These are phyloP conservation scores for Arrhamphus sclerolepis DNA, from an alignment of 2,797 vertebrate species.

Conservation along the genomic window DNA sequence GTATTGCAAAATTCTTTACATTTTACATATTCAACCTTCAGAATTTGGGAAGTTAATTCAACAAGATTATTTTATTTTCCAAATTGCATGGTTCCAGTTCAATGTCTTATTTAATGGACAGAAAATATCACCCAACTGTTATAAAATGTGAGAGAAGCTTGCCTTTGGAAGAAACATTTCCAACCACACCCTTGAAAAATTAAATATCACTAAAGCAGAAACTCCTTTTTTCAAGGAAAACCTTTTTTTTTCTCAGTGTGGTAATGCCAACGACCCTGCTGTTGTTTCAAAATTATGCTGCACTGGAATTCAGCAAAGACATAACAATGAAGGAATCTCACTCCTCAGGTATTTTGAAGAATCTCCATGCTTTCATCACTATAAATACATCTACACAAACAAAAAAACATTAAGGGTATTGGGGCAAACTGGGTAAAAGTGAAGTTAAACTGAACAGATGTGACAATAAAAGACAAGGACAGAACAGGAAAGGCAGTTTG, in stretches of 20 bases:
- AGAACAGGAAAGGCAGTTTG: constrained; percentile 45
- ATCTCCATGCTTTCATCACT: no score
- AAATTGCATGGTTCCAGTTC: background rate
- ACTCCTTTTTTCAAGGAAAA: no score
- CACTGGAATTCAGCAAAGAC: background rate
- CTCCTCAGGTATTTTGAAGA: no score
- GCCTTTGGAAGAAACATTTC: no score
- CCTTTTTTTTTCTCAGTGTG: background rate
- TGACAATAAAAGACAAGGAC: constrained; percentile 36
- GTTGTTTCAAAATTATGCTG: no score
- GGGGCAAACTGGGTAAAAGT: constrained; percentile 44
- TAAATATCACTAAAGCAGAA: constrained; percentile 6
- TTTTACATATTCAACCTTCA: constrained; percentile 17
- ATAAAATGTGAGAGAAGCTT: no score
- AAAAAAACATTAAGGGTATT: constrained; percentile 9
- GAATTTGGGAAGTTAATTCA: constrained; percentile 1
- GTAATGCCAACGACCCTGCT: no score
- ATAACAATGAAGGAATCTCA: background rate
- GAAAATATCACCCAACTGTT: no score
- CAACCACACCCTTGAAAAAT: background rate
- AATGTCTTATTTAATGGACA: no score
- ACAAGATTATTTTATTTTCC: background rate
- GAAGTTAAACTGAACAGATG: constrained; percentile 36
- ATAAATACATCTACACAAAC: no score
- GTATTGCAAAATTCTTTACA: constrained; percentile 28